Conservation (phyloP, 2,888 invertebrate genomes). For the Helleia helle region DNA sequence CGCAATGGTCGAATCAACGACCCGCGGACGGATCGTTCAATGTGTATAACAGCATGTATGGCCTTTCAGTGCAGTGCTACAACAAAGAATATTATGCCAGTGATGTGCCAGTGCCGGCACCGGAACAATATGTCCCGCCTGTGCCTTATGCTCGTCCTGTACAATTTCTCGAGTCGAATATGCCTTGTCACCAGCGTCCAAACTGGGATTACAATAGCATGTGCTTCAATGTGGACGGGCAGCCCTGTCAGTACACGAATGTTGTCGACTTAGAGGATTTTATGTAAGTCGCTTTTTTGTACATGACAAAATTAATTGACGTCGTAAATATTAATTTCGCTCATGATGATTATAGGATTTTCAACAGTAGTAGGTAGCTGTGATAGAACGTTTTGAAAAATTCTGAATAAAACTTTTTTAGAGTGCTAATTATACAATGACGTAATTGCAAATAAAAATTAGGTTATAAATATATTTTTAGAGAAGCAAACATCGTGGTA, state of each 20-base stretch:
- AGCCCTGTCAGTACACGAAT: constrained; percentile 78
- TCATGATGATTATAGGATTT: too few relatives aligned
- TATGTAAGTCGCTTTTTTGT: constrained; percentile 83
- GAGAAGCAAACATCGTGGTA: too few relatives aligned
- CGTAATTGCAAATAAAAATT: constrained; percentile 1
- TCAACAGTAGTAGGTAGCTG: too few relatives aligned
- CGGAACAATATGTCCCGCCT: constrained; percentile 19
- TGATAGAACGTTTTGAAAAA: too few relatives aligned
- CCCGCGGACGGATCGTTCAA: constrained; percentile 31
- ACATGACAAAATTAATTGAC: too few relatives aligned
- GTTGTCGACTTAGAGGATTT: constrained; percentile 83
- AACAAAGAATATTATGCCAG: constrained; percentile 30
- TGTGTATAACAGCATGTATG: constrained; percentile 28
- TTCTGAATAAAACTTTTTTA: too few relatives aligned
- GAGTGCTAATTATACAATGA: too few relatives aligned
- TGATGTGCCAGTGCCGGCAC: constrained; percentile 28
- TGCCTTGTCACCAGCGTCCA: constrained; percentile 63
- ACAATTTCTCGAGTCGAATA: constrained; percentile 26
- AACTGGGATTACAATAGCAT: constrained; percentile 77
- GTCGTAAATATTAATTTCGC: too few relatives aligned
- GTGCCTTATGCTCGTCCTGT: constrained; percentile 24
- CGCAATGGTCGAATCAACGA: constrained; percentile 44
- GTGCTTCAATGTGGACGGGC: constrained; percentile 79
- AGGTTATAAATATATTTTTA: too few relatives aligned
- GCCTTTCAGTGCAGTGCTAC: constrained; percentile 42